Evolutionary conservation across 2,797 vertebrate genomes (phyloP), one percentile per base, ranked within the genome.

Genomic region (Bradypodion ventrale): DNA sequence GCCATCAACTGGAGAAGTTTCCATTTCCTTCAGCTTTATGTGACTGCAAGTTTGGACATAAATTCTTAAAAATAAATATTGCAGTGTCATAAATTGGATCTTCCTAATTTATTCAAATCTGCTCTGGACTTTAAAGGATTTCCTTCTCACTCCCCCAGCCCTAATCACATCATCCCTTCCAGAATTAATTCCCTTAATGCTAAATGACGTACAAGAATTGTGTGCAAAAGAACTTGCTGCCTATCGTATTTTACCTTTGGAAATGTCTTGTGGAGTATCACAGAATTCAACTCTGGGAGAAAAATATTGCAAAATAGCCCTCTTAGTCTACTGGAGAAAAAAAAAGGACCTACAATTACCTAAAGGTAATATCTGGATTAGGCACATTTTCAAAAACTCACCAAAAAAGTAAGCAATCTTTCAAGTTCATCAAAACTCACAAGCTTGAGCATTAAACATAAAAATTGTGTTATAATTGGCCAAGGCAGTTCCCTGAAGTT

Each of bases 21-120:
- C 62, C 76, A 13, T 16, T 90, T 62, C 12, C 8, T 29, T 40
- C 0, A 0, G 83, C 15, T 1, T 40, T 74, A 21, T 6, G 76
- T 76, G 87, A 77, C 2, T 35, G 0, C 4, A 83, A 83, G 77
- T n/a, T 56, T 65, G 27, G 37, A 83, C 35, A n/a, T 56, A 23
- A 75, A 83, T 87, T 85, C 52, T 89, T 66, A 72, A 10, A 88
- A 85, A 69, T 29, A 42, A 82, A 69, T 72, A 10, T 19, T 80
- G 79, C 88, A 87, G 59, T 0, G 0, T 29, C 82, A 73, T 86
- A 90, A 89, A 88, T 52, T 52, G 9, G 0, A 23, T 84, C 4
- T 0, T 83, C 4, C 3, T 89, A 12, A 69, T 88, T 83, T 80
- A 80, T 89, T 87, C 80, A 90, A 65, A 59, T 42, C 12, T 88